phyloP scores from a whole-genome alignment of 1,140 invertebrate species.

The Atta colombica region DNA sequence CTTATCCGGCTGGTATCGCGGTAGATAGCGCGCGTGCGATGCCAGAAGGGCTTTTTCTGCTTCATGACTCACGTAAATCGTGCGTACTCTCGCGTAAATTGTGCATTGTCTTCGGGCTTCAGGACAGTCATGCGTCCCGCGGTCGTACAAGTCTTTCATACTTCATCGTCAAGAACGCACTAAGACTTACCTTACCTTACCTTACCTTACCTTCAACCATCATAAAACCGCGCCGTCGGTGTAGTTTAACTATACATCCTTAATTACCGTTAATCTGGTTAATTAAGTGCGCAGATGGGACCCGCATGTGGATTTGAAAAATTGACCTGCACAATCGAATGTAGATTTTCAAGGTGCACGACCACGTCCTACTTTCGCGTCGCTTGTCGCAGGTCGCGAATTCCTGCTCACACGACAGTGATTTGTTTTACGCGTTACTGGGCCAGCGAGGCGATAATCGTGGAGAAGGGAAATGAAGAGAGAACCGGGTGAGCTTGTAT shows the following conservation, averaged over 20 bases:
- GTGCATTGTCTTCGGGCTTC: slow-evolving; percentile 45
- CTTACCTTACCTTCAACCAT: too few species aligned
- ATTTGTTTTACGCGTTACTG: slow-evolving; percentile 78
- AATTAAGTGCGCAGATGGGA: slow-evolving; percentile 31
- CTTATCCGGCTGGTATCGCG: slow-evolving; percentile 80
- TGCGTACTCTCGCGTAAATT: slow-evolving; percentile 64
- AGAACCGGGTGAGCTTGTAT: not conserved
- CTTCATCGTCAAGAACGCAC: not conserved
- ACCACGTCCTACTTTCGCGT: slow-evolving; percentile 68
- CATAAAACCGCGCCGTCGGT: not conserved
- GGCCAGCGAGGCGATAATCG: slow-evolving; percentile 65
- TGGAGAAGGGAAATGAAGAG: slow-evolving; percentile 23
- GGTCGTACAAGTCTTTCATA: slow-evolving; percentile 11
- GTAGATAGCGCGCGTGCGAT: slow-evolving; percentile 75
- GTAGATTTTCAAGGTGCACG: slow-evolving; percentile 66
- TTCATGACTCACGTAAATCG: slow-evolving; percentile 72
- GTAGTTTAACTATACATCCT: slow-evolving; percentile 12
- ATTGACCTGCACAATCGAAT: slow-evolving; percentile 23
- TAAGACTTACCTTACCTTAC: not conserved
- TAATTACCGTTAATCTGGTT: slow-evolving; percentile 62
- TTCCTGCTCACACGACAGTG: slow-evolving; percentile 67
- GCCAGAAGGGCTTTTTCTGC: slow-evolving; percentile 70
- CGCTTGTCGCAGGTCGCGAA: slow-evolving; percentile 75
- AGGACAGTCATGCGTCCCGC: slow-evolving; percentile 13
- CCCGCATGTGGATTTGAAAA: slow-evolving; percentile 45